A percentile compares a stretch with the other conserved stretches of the same genome.
These are phyloP conservation scores for Sthenelais limicola DNA, from an alignment of 2,888 invertebrate genomes.

Conservation along the genomic window DNA sequence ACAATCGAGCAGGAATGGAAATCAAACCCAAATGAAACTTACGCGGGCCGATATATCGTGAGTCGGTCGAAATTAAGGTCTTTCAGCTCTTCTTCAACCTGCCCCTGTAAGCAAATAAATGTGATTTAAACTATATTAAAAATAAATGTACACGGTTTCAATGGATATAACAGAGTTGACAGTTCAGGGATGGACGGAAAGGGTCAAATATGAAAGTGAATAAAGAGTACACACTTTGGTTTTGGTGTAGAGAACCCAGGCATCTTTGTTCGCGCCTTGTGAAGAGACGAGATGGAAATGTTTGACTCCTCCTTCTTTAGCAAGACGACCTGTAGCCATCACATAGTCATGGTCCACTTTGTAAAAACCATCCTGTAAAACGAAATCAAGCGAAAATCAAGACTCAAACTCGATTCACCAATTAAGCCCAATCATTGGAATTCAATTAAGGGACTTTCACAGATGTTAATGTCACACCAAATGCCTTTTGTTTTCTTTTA, in stretches of 20 bases:
- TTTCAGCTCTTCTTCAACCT: slow-evolving; percentile 69
- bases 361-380: slow-evolving; percentile 72
- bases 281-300: slow-evolving; percentile 74
- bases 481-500: too few species aligned
- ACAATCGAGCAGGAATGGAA: neutral
- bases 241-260: slow-evolving; percentile 72
- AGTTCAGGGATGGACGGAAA: neutral
- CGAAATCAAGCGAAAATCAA: neutral
- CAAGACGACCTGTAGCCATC: slow-evolving; percentile 72
- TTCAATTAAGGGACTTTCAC: too few species aligned
- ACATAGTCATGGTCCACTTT: slow-evolving; percentile 75
- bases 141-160: neutral
- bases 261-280: slow-evolving; percentile 73
- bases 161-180: neutral
- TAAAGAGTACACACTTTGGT: slow-evolving; percentile 70
- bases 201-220: neutral
- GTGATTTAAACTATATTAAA: neutral
- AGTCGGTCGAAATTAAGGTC: slow-evolving; percentile 66
- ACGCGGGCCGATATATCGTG: slow-evolving; percentile 71
- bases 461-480: too few species aligned
- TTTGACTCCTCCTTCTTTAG: slow-evolving; percentile 72
- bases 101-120: slow-evolving; percentile 60
- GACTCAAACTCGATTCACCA: neutral
- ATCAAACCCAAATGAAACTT: slow-evolving; percentile 51
- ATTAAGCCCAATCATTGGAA: neutral